These are phyloP conservation scores for Spicauda simplicius DNA, from an alignment of 2,888 invertebrate genomes.

Conservation along the genomic window DNA sequence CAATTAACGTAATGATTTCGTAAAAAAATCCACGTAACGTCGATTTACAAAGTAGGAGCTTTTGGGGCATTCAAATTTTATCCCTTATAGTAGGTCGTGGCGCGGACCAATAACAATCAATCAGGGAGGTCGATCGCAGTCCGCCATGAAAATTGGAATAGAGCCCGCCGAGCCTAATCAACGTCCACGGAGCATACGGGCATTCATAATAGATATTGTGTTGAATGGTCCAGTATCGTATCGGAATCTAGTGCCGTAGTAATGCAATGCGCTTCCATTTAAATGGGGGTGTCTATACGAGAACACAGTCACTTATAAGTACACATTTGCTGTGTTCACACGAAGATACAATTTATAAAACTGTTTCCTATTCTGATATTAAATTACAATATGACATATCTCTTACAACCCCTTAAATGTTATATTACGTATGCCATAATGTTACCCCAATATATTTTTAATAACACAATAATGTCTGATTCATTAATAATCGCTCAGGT, in stretches of 20 bases:
- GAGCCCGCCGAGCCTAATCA: constrained; percentile 66
- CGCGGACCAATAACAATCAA: constrained; percentile 67
- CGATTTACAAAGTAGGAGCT: constrained; percentile 32
- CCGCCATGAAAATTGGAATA: constrained; percentile 75
- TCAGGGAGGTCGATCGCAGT: constrained; percentile 64
- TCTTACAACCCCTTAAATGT: no score
- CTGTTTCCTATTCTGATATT: no score
- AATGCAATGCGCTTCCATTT: constrained; percentile 59
- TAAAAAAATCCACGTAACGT: constrained; percentile 31
- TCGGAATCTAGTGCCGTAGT: constrained; percentile 62
- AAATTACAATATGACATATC: no score
- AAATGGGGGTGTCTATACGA: constrained; percentile 49
- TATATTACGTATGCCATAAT: no score
- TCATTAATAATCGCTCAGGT: no score
- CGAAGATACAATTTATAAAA: no score
- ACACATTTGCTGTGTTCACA: no score
- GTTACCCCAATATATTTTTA: no score
- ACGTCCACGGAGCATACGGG: constrained; percentile 58
- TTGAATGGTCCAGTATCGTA: constrained; percentile 70
- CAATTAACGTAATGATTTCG: constrained; percentile 37
- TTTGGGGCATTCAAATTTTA: constrained; percentile 40
- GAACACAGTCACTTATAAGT: neutral
- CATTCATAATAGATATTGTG: constrained; percentile 75
- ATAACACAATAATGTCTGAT: no score
- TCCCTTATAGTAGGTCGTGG: constrained; percentile 38